Evolutionary conservation across 2,797 vertebrate species (phyloP), one percentile per base, ranked within the genome.

Genomic region (Crenuchus spilurus): DNA sequence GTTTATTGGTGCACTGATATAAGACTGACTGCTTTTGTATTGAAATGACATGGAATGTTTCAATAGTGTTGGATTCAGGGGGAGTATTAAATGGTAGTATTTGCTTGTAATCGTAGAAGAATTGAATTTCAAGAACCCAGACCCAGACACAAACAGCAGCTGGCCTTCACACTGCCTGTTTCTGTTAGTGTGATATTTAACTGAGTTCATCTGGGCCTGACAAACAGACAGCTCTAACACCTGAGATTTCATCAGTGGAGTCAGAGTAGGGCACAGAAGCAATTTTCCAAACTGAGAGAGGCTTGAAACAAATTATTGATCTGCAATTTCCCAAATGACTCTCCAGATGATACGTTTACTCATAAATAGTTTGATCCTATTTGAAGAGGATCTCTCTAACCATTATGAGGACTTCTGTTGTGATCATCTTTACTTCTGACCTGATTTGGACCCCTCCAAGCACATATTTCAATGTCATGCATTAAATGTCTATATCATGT

Each of bases 251-350:
- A 62, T 41, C 60, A 62, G 37, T 7, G 22, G 30, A 44, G 22
- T 39, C 48, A 51, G 28, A 13, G 22, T 31, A 24, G 18, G 64
- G 24, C 2, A 33, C 10, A 44, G 48, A 58, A 41, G 48, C n/a
- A 44, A 31, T 63, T 66, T 76, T 72, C 52, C 30, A 14, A 64
- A 55, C 52, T 66, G 41, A 26, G 13, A 24, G 44, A 39, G 31
- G 31, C 63, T 76, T 71, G 13, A 69, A 70, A 58, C 10, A 28
- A 52, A 9, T 57, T 3, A 71, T 58, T 22, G n/a, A 67, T 60
- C 28, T 20, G 37, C 13, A 31, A 37, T 55, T 57, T 74, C 9
- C 33, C 16, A 26, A 74, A 49, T 65, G 39, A 52, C 10, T 31
- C 39, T 3, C n/a, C n/a, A 13, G 9, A 37, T 26, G 18, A 58